These are phyloP conservation scores for Rhineura floridana DNA, from an alignment of 2,113 vertebrate genomes.

Conservation along the genomic window DNA sequence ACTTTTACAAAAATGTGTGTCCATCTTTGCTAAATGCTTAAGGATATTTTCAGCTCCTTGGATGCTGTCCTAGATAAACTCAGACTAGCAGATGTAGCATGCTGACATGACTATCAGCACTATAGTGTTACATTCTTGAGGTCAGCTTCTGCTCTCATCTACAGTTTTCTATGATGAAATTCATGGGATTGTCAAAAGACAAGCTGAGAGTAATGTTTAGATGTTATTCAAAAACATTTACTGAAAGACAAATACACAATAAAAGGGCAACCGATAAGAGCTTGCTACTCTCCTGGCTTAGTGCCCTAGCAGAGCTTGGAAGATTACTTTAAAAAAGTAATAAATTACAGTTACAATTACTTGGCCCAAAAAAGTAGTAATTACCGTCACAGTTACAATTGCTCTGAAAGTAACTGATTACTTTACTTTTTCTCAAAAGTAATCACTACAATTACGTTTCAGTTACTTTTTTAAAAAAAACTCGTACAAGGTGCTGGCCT, in stretches of 20 bases:
- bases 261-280: background rate
- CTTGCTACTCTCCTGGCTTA: background rate
- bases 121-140: background rate
- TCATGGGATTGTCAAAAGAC: background rate
- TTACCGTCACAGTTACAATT: no score
- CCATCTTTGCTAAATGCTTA: slow-evolving; percentile 19
- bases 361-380: no score
- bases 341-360: no score
- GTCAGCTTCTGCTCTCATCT: background rate
- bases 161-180: background rate
- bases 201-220: background rate
- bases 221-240: background rate
- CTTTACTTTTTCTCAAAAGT: no score
- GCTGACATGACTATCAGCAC: slow-evolving; percentile 33
- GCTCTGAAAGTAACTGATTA: no score
- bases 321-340: no score
- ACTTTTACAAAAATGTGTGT: slow-evolving; percentile 40
- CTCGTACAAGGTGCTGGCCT: no score
- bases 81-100: slow-evolving; percentile 50
- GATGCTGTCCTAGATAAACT: slow-evolving; percentile 47
- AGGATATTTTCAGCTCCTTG: slow-evolving; percentile 49
- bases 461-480: no score
- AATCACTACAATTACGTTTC: no score
- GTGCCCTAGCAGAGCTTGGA: no score
- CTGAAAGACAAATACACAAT: background rate